A percentile compares a stretch with the other conserved stretches of the same genome.
These are phyloP conservation scores for Laticauda colubrina DNA, from an alignment of 2,113 vertebrate genomes.

Conservation along the genomic window DNA sequence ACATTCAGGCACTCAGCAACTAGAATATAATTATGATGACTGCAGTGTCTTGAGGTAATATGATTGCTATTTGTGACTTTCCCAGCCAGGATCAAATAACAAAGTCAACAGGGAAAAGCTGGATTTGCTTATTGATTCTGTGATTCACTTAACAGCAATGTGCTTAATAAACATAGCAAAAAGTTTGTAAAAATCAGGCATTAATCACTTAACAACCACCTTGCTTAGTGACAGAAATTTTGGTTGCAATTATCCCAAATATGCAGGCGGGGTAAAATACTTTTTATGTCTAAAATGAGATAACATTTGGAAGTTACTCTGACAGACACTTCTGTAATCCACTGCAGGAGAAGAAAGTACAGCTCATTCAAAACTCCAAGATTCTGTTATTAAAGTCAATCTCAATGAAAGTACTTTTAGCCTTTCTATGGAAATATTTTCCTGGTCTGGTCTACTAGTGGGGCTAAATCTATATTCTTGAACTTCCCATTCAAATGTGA, in stretches of 20 bases:
- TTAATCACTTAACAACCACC: too few relatives aligned
- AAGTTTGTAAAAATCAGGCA: too few relatives aligned
- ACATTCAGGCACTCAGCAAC: background rate
- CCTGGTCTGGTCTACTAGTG: background rate
- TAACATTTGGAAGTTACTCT: background rate
- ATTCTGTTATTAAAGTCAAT: background rate
- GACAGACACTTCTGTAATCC: background rate
- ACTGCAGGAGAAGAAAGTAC: background rate
- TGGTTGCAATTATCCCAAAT: background rate
- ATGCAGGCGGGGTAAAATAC: background rate
- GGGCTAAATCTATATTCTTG: background rate
- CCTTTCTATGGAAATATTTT: background rate
- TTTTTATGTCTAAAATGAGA: background rate
- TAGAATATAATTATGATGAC: background rate
- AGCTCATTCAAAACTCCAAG: background rate
- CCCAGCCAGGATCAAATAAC: too few relatives aligned
- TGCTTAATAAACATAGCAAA: too few relatives aligned
- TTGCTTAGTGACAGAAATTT: too few relatives aligned
- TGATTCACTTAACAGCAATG: too few relatives aligned
- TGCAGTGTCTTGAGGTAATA: background rate
- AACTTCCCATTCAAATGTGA: background rate
- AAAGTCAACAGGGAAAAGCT: too few relatives aligned
- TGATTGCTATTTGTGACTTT: background rate
- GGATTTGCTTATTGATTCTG: too few relatives aligned
- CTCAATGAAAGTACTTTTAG: background rate